Base-by-base conservation (phyloP, 2,797 vertebrate genomes). In the Toxotes lorentzi region DNA sequence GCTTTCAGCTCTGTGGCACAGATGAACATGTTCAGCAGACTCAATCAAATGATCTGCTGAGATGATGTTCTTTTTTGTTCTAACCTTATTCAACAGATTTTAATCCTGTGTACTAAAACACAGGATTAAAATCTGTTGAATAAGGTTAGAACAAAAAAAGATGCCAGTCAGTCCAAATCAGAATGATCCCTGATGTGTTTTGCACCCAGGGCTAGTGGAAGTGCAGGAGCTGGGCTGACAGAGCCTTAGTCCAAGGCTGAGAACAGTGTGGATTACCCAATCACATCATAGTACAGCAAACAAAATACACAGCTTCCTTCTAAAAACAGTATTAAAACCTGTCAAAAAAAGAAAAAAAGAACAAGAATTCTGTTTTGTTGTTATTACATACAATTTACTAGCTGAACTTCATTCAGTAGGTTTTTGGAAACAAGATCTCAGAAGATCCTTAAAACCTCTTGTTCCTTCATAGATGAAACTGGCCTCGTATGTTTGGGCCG, bases 251-350 rank as follows among this genome's bases (percentile, higher is more conserved):
- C 17, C 38, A 38, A 16, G 21, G 14, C 48, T 62, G 8, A 57
- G 7, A 45, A 30, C n/a, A 56, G 40, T 68, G 51, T 27, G 21
- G 12, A 60, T 14, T 13, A 67, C 16, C 0, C 27, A 4, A 30
- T 56, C 51, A 66, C 54, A 51, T 48, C 23, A 41, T 23, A 13
- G 27, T 34, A 67, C 34, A 43, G n/a, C 47, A 38, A 56, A 27
- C 12, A 54, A 72, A 61, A 54, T 10, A 57, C 40, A 56, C n/a
- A 32, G 54, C 43, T 48, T 71, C 21, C 24, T 60, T 30, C 51
- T n/a, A 43, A 61, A 80, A 70, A 67, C 35, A n/a, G 69, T 24
- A 34, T 43, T 23, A 60, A 61, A 70, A 64, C 9, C 32, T 45
- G 35, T 60, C 35, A 32, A 40, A 54, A 47, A 41, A 35, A 35